These are phyloP conservation scores for Conus canariensis DNA, from an alignment of 2,888 invertebrate species.

Conservation along the genomic window DNA sequence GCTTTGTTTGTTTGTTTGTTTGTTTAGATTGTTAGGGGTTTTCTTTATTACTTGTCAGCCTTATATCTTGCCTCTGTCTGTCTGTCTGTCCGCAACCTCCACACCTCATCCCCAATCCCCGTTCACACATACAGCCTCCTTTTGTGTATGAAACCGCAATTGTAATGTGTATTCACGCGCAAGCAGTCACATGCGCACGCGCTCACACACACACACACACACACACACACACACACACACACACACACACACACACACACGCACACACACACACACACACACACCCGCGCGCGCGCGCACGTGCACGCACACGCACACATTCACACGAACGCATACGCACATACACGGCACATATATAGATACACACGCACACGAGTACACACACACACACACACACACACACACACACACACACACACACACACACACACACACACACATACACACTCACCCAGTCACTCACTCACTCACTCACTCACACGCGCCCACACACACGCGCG, in stretches of 20 bases:
- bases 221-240: background rate
- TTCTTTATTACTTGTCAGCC: background rate
- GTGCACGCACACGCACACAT: background rate
- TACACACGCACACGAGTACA: background rate
- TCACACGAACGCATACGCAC: too few relatives aligned
- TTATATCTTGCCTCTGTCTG: background rate
- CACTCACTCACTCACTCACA: background rate
- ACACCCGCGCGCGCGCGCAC: background rate
- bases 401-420: background rate
- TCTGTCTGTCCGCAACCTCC: background rate
- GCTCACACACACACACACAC: background rate
- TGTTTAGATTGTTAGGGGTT: background rate
- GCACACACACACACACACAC: too few relatives aligned
- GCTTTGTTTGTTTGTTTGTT: too few relatives aligned
- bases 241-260: background rate
- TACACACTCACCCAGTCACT: background rate
- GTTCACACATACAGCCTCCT: background rate
- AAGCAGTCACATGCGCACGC: background rate
- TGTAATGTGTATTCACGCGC: background rate
- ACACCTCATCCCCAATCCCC: background rate
- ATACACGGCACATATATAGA: too few relatives aligned
- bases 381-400: too few relatives aligned
- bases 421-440: too few relatives aligned
- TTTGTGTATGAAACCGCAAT: background rate
- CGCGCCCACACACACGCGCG: too few relatives aligned